phyloP scores from a whole-genome alignment of 53 echinoderm and acorn worm genomes.

The Glandiceps talaboti region DNA sequence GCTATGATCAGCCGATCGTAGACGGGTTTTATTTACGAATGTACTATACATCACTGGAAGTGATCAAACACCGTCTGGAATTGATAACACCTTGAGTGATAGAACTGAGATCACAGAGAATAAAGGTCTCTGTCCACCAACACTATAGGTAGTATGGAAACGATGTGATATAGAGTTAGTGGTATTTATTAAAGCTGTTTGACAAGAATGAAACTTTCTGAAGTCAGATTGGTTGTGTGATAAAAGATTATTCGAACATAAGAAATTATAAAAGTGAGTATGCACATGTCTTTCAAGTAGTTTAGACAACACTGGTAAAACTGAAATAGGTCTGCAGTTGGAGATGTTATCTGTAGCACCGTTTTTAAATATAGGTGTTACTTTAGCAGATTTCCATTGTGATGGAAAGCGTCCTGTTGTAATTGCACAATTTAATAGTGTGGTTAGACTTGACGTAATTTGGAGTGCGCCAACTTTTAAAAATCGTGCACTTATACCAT shows the following conservation, averaged over 20 bases:
- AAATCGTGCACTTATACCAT: neutral
- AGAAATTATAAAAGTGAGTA: neutral
- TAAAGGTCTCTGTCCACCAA: no score
- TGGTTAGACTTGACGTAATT: neutral
- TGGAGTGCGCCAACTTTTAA: neutral
- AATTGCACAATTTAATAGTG: neutral
- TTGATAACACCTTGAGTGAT: no score
- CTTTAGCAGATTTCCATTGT: neutral
- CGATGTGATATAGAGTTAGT: no score
- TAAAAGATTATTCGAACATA: neutral
- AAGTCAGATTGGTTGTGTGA: neutral
- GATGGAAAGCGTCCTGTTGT: neutral
- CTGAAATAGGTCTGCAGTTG: neutral
- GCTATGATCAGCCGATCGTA: no score
- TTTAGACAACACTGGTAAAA: neutral
- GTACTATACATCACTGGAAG: no score
- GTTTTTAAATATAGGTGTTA: neutral
- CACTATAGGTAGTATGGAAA: no score
- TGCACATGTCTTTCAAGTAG: neutral
- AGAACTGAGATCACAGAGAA: no score
- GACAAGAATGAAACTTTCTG: neutral
- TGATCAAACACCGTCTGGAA: no score
- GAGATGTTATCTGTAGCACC: neutral
- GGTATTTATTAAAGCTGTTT: neutral
- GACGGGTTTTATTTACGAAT: no score